Evolutionary conservation across 2,797 vertebrate genomes (phyloP).

Genomic region (Urophycis tenuis): DNA sequence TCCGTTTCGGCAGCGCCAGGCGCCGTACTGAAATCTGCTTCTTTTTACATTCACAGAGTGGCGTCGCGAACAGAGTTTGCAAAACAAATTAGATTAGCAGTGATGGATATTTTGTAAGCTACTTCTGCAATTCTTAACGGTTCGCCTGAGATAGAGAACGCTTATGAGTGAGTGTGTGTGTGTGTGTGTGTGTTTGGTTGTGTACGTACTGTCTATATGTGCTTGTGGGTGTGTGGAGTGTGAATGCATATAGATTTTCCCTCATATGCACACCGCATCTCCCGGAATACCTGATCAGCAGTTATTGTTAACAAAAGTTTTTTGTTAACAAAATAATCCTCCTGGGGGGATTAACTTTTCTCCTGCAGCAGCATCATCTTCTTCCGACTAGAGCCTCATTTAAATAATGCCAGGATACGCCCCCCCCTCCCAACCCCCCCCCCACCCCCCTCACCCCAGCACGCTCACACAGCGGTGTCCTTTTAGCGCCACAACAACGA

Average conservation of each 20-base stretch:
- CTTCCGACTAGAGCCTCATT: neutral
- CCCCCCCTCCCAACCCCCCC: neutral
- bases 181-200: neutral
- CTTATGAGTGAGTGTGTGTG: slow-evolving; percentile 5
- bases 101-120: slow-evolving; percentile 55
- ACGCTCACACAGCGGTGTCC: neutral
- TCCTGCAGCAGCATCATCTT: neutral
- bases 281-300: neutral
- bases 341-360: neutral
- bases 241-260: neutral
- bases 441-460: neutral
- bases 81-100: slow-evolving; percentile 61
- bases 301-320: neutral
- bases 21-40: slow-evolving; percentile 61
- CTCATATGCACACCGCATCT: neutral
- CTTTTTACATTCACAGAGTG: slow-evolving; percentile 37
- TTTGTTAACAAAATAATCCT: neutral
- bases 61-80: slow-evolving; percentile 57
- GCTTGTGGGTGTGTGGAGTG: neutral
- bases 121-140: slow-evolving; percentile 44
- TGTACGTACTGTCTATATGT: too few relatives aligned
- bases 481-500: neutral
- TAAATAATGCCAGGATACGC: neutral
- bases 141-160: slow-evolving; percentile 11
- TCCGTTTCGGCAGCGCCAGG: slow-evolving; percentile 49